Evolutionary conservation across 1,140 invertebrate genomes (phyloP), one percentile per base, ranked within the genome.

Genomic region (Caenorhabditis remanei): DNA sequence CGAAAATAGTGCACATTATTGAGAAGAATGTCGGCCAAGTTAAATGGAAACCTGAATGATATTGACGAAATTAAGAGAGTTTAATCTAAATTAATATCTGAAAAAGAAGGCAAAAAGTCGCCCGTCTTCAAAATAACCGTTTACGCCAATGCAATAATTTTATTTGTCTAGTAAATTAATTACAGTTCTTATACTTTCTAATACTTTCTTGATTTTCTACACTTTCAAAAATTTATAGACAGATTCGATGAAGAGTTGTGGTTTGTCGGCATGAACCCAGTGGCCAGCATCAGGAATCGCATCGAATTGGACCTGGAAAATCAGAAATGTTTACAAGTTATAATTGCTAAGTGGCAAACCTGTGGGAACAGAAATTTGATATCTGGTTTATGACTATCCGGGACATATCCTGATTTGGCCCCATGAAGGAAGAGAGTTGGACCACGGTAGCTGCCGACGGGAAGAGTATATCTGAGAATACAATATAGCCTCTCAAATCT

Each of bases 211-310:
- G 43, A 84, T 84, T 53, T 11, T 43, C 84, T 86, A 71, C 48
- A 53, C n/a, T 65, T 88, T 85, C 53, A 92, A 82, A 89, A 94
- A 94, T 24, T 92, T 71, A 67, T 87, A 86, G n/a, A 94, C 89
- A 43, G 90, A 61, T 46, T 93, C 93, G 13, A 97, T 91, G 93
- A 98, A 98, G 90, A 96, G 95, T 3, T 94, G 91, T 2, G 97
- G 96, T 92, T 97, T 96, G 88, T 98, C 96, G 83, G 96, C 95
- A 91, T 98, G 97, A 11, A 97, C 95, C 96, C 96, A 97, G 93
- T 98, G 97, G 8, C 96, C 96, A 24, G 97, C 96, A 86, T 95
- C 95, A 50, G 95, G 93, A 65, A 98, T 94, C 90, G 95, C 96
- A 84, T 94, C 92, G 85, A 98, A 94, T 88, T 83, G 21, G 32